Evolutionary conservation across 2,888 invertebrate species (phyloP).

Genomic region (Stenoptilia bipunctidactyla): DNA sequence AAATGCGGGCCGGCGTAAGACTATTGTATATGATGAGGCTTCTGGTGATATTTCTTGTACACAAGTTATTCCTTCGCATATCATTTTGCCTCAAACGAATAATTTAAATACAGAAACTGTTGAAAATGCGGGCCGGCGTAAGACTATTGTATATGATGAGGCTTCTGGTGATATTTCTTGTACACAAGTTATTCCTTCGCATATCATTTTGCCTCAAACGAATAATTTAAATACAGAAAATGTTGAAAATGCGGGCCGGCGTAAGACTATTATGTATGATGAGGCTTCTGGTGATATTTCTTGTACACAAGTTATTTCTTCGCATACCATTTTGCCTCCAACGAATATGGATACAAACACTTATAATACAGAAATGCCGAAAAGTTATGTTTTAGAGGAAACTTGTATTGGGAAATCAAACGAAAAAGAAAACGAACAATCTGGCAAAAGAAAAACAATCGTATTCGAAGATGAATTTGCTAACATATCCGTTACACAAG

Average conservation of each 20-base stretch:
- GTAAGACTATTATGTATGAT: neutral
- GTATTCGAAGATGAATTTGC: slow-evolving; percentile 17
- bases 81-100: neutral
- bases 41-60: slow-evolving; percentile 4
- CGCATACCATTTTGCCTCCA: neutral
- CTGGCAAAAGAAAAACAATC: slow-evolving; percentile 8
- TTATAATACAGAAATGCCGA: too few relatives aligned
- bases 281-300: slow-evolving; percentile 1
- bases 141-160: slow-evolving; percentile 19
- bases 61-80: slow-evolving; percentile 5
- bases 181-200: slow-evolving; percentile 4
- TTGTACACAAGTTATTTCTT: neutral
- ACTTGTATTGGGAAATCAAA: too few relatives aligned
- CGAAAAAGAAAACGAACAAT: neutral
- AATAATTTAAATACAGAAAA: neutral
- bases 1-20: too few relatives aligned
- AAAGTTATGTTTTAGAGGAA: too few relatives aligned
- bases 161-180: slow-evolving; percentile 6
- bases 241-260: neutral
- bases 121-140: too few relatives aligned
- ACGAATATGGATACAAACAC: too few relatives aligned
- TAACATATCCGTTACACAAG: slow-evolving; percentile 20
- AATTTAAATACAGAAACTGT: too few relatives aligned
- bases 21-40: slow-evolving; percentile 17
- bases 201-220: neutral